A percentile compares a stretch with the other conserved stretches of the same genome.
phyloP scores from a whole-genome alignment of 2,797 vertebrate species.

The Cichlasoma orientale region DNA sequence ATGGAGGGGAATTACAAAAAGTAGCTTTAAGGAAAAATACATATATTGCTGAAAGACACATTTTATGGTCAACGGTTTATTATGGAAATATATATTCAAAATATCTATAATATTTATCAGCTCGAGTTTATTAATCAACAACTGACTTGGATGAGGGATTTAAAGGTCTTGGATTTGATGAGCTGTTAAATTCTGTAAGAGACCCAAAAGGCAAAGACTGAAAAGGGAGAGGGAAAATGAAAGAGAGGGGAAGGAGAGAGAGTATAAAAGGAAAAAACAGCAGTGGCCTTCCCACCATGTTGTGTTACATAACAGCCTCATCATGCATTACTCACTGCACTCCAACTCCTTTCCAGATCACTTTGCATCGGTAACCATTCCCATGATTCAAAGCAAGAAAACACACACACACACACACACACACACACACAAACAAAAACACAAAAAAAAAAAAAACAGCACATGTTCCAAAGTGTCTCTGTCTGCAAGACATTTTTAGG shows the following conservation, averaged over 20 bases:
- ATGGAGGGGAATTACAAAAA: neutral
- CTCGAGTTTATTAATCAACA: neutral
- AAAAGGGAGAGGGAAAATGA: neutral
- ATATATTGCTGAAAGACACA: neutral
- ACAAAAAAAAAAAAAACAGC: neutral
- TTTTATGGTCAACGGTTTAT: neutral
- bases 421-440: neutral
- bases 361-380: neutral
- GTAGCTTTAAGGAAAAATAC: neutral
- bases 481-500: neutral
- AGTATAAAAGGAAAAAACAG: neutral
- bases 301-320: slow-evolving; percentile 31
- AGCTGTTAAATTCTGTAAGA: too few relatives aligned
- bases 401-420: neutral
- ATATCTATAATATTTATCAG: neutral
- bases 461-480: neutral
- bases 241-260: neutral
- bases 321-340: slow-evolving; percentile 38
- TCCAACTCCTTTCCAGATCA: slow-evolving; percentile 2
- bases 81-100: neutral
- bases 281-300: slow-evolving; percentile 22
- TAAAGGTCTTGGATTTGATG: neutral
- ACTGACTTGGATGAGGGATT: neutral
- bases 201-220: neutral
- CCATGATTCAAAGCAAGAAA: neutral